Conservation (phyloP, 37 sponge, comb jelly and placozoan species). For the Agelas oroides region DNA sequence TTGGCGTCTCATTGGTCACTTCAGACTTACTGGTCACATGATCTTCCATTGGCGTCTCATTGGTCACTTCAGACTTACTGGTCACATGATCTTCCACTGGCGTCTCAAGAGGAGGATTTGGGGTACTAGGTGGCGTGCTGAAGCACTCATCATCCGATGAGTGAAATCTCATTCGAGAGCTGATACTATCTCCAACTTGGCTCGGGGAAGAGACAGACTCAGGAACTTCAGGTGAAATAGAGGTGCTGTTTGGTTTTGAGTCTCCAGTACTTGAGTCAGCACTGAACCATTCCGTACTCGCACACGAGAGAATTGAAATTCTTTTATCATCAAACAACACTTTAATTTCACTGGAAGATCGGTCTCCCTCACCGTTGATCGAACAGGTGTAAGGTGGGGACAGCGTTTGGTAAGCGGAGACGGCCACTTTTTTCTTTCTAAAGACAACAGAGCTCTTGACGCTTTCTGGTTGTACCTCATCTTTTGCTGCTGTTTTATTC, state of each 20-base stretch:
- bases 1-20: too few relatives aligned
- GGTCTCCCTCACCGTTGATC: background rate
- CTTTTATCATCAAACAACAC: background rate
- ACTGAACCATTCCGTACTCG: slow-evolving; percentile 40
- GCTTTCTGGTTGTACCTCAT: too few relatives aligned
- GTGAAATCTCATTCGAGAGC: background rate
- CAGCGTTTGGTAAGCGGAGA: background rate
- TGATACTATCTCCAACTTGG: background rate
- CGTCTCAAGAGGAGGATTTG: background rate
- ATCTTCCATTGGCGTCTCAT: background rate
- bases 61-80: background rate
- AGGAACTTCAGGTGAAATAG: slow-evolving; percentile 11
- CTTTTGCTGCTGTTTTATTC: too few relatives aligned
- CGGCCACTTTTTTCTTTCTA: too few relatives aligned
- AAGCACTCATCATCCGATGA: slow-evolving; percentile 37
- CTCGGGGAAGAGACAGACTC: too few relatives aligned
- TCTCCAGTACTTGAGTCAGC: slow-evolving; percentile 5
- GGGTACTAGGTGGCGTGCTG: slow-evolving; percentile 55
- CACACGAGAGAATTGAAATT: slow-evolving; percentile 14
- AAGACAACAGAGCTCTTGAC: too few relatives aligned
- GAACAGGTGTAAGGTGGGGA: background rate
- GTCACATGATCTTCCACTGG: background rate
- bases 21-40: slow-evolving; percentile 6
- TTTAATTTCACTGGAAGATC: too few relatives aligned
- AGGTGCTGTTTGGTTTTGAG: slow-evolving; percentile 1